These are phyloP conservation scores for Brotogeris chrysoptera DNA, from an alignment of 2,797 vertebrate species.

Conservation along the genomic window DNA sequence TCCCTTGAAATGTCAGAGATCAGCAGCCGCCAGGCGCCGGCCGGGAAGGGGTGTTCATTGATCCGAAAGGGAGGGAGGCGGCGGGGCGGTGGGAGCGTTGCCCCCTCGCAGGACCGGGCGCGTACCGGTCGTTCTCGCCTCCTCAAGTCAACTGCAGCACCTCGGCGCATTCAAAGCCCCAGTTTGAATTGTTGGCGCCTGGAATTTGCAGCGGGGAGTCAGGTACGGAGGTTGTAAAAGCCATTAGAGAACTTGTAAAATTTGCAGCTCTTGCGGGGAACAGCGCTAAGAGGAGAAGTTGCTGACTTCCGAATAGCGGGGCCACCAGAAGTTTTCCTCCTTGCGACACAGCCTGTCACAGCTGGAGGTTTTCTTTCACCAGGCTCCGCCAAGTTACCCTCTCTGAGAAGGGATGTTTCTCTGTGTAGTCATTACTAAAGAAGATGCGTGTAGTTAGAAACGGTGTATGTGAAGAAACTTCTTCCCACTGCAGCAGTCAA, in stretches of 20 bases:
- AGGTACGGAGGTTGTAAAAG: not conserved
- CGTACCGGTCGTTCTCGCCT: not conserved
- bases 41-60: not conserved
- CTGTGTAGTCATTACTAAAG: not conserved
- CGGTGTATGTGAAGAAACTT: not conserved
- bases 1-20: slow-evolving; percentile 17
- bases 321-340: not conserved
- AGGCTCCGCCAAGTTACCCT: not conserved
- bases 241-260: not conserved
- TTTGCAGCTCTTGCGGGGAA: not conserved
- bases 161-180: not conserved
- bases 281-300: not conserved
- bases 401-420: not conserved
- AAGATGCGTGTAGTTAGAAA: not conserved
- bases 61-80: not conserved
- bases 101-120: not conserved
- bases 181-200: not conserved
- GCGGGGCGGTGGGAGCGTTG: not conserved
- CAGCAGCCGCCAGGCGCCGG: not conserved
- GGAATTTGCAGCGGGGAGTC: not conserved
- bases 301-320: slow-evolving; percentile 3
- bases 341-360: not conserved
- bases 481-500: not conserved
- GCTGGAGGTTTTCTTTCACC: not conserved
- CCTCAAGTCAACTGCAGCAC: not conserved